phyloP scores from a whole-genome alignment of 2,797 vertebrate species.

The Luscinia megarhynchos region DNA sequence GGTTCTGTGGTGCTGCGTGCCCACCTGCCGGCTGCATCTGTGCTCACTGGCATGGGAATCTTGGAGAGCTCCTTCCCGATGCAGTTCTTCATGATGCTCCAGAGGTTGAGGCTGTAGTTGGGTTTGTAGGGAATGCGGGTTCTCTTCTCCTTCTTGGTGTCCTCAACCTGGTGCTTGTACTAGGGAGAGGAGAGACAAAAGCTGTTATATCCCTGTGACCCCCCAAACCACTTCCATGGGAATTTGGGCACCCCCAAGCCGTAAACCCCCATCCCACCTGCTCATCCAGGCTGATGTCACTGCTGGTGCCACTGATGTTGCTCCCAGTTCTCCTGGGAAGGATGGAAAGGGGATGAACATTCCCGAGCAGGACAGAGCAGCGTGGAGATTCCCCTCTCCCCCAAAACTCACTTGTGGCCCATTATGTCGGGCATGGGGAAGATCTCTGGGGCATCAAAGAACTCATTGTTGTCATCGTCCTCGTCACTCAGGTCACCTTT shows the following conservation, averaged over 20 bases:
- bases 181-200: not conserved
- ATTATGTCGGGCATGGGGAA: constrained; percentile 89
- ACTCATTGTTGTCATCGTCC: constrained; percentile 96
- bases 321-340: constrained; percentile 90
- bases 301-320: constrained; percentile 92
- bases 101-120: constrained; percentile 94
- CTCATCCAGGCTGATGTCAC: constrained; percentile 90
- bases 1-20: rapidly evolving
- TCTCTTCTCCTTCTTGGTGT: constrained; percentile 86
- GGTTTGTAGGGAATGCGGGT: constrained; percentile 92
- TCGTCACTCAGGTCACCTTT: constrained; percentile 95
- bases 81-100: constrained; percentile 98
- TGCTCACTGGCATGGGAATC: constrained; percentile 94
- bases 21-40: rapidly evolving
- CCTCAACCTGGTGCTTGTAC: constrained; percentile 80
- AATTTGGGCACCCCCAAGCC: not conserved
- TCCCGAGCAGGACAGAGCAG: rapidly evolving
- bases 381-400: rapidly evolving
- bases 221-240: rapidly evolving
- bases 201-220: not conserved
- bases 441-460: constrained; percentile 93
- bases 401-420: constrained; percentile 88
- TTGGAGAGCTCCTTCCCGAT: constrained; percentile 96
- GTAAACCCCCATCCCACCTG: constrained; percentile 76
- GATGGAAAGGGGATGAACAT: not conserved